Conservation (phyloP, 1,140 invertebrate species). For the Microplitis demolitor region DNA sequence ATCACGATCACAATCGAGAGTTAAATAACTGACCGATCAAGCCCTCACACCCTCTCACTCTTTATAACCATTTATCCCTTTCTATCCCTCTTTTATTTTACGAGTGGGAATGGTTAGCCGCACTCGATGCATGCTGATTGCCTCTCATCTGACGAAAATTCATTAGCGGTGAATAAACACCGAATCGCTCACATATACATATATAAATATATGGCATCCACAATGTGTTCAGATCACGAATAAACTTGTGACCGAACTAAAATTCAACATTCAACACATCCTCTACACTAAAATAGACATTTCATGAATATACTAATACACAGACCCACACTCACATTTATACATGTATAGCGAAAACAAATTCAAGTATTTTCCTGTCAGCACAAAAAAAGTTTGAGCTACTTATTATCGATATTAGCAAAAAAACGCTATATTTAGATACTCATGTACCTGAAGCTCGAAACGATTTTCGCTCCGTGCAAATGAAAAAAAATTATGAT, state of each 20-base stretch:
- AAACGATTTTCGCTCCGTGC: too few relatives aligned
- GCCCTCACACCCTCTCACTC: neutral
- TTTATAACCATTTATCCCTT: neutral
- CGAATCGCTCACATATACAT: neutral
- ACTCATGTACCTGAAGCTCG: too few relatives aligned
- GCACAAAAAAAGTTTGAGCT: too few relatives aligned
- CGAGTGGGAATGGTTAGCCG: conserved; percentile 9
- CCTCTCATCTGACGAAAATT: conserved; percentile 14
- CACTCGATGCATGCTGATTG: conserved; percentile 13
- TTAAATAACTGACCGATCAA: conserved; percentile 12
- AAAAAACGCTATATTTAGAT: too few relatives aligned
- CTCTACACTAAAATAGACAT: too few relatives aligned
- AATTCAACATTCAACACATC: neutral
- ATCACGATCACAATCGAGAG: neutral
- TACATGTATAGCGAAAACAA: too few relatives aligned
- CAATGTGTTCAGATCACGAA: conserved; percentile 1
- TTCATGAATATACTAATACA: too few relatives aligned
- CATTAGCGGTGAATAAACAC: conserved; percentile 17
- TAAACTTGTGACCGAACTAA: neutral
- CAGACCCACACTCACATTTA: too few relatives aligned
- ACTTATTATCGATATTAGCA: too few relatives aligned
- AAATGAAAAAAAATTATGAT: too few relatives aligned
- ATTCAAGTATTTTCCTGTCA: too few relatives aligned
- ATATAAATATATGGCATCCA: neutral
- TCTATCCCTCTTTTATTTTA: neutral